phyloP scores from a whole-genome alignment of 2,113 vertebrate genomes.

The Numenius arquata region DNA sequence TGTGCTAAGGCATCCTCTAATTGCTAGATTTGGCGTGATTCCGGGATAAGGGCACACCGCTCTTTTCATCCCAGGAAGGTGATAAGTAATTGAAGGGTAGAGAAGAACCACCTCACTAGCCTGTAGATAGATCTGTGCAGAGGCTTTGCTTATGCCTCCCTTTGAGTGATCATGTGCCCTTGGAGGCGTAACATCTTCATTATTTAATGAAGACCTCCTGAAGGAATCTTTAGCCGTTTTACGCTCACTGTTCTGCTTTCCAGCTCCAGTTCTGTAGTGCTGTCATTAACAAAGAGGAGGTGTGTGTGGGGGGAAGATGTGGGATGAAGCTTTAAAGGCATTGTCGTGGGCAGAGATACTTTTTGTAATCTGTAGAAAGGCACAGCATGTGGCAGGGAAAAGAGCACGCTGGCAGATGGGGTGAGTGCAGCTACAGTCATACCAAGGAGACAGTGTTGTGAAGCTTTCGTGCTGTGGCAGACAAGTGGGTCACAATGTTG shows the following conservation, averaged over 20 bases:
- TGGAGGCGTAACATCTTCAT: neutral
- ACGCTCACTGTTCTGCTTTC: neutral
- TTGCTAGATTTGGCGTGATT: neutral
- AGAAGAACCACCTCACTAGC: neutral
- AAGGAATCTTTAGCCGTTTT: neutral
- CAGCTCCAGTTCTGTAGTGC: neutral
- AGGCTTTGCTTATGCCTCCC: neutral
- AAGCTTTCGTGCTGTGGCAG: neutral
- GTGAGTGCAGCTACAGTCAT: neutral
- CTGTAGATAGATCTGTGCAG: neutral
- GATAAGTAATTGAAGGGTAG: neutral
- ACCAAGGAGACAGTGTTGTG: neutral
- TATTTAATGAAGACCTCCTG: neutral
- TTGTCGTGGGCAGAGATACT: neutral
- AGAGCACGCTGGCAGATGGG: neutral
- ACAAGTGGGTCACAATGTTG: neutral
- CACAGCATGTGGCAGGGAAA: slow-evolving; percentile 22
- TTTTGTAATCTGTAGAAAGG: slow-evolving; percentile 19
- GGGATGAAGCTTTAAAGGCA: neutral
- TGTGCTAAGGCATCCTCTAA: neutral
- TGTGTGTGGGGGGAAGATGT: neutral
- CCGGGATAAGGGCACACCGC: fast-evolving
- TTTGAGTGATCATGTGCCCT: neutral
- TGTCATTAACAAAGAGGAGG: neutral
- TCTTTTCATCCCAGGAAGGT: neutral